Conservation (phyloP, 1,140 invertebrate species). For the Drosophila pachea region DNA sequence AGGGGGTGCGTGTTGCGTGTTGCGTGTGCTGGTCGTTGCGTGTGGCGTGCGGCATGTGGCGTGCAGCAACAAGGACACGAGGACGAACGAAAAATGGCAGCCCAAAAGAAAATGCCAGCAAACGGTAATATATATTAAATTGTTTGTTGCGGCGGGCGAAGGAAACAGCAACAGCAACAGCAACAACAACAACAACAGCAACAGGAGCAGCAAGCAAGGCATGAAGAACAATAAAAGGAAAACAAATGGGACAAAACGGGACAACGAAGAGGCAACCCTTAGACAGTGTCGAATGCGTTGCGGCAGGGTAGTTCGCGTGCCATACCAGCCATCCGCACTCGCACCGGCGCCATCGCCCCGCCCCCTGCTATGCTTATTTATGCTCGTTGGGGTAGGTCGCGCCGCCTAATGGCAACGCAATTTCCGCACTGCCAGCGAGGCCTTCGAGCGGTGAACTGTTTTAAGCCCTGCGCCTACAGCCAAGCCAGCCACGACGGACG, state of each 20-base stretch:
- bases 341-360: neutral
- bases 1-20: neutral
- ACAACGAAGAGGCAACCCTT: conserved; percentile 55
- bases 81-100: conserved; percentile 16
- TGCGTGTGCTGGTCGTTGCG: too few relatives aligned
- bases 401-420: conserved; percentile 69
- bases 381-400: conserved; percentile 60
- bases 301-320: conserved; percentile 57
- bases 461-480: conserved; percentile 48
- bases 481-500: neutral
- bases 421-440: conserved; percentile 45
- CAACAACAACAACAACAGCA: neutral
- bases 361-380: conserved; percentile 8
- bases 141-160: too few relatives aligned
- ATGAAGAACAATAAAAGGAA: neutral
- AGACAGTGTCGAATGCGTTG: conserved; percentile 67
- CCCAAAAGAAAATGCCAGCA: conserved; percentile 59
- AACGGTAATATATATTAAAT: conserved; percentile 72
- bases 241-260: conserved; percentile 11
- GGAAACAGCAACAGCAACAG: too few relatives aligned
- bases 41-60: neutral
- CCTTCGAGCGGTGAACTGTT: neutral
- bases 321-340: neutral
- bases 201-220: too few relatives aligned
- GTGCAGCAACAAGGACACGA: conserved; percentile 15